phyloP scores from a whole-genome alignment of 2,888 invertebrate genomes.

The Drosophila crucigera region DNA sequence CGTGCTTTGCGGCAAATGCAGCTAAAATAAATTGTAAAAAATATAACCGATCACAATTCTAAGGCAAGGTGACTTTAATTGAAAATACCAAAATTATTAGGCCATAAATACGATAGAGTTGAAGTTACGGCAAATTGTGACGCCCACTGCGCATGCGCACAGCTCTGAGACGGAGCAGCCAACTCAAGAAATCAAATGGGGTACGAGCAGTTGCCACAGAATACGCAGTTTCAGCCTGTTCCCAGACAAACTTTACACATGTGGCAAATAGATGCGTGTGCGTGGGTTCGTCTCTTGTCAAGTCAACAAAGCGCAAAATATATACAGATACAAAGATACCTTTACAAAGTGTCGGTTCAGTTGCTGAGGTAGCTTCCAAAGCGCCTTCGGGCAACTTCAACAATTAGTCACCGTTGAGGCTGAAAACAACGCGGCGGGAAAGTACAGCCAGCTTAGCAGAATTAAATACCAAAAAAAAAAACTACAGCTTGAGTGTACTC shows the following conservation, averaged over 20 bases:
- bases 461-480: slow-evolving; percentile 26
- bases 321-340: slow-evolving; percentile 26
- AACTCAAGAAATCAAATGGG: neutral
- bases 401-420: slow-evolving; percentile 73
- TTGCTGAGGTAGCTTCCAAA: slow-evolving; percentile 30
- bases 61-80: slow-evolving; percentile 54
- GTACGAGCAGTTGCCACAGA: slow-evolving; percentile 11
- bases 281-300: slow-evolving; percentile 53
- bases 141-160: slow-evolving; percentile 76
- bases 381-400: slow-evolving; percentile 43
- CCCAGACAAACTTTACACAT: slow-evolving; percentile 43
- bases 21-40: slow-evolving; percentile 25
- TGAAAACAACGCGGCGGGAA: slow-evolving; percentile 17
- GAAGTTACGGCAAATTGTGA: slow-evolving; percentile 69
- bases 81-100: slow-evolving; percentile 64
- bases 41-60: slow-evolving; percentile 27
- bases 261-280: slow-evolving; percentile 24
- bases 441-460: slow-evolving; percentile 30
- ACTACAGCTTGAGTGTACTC: slow-evolving; percentile 15
- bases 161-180: slow-evolving; percentile 45
- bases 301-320: slow-evolving; percentile 54
- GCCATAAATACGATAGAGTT: slow-evolving; percentile 62
- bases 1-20: slow-evolving; percentile 36
- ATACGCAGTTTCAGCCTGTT: slow-evolving; percentile 31
- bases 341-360: slow-evolving; percentile 25